Conservation (phyloP, 2,797 vertebrate genomes). For the Helarctos malayanus region DNA sequence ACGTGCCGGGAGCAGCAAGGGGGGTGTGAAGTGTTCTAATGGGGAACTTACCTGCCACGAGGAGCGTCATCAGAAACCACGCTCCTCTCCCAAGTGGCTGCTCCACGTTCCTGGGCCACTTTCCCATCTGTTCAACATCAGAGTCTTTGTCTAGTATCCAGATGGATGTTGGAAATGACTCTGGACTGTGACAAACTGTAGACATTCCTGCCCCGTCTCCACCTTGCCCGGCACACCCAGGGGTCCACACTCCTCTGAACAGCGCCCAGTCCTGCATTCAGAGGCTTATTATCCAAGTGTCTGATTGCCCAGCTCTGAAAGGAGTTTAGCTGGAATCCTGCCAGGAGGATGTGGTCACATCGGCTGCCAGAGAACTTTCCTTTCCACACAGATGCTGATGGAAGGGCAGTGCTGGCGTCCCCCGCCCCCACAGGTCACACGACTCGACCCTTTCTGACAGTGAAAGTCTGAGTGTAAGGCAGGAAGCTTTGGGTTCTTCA, state of each 20-base stretch:
- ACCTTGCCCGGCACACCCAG: accelerated
- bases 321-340: background rate
- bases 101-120: accelerated
- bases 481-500: background rate
- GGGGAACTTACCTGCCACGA: background rate
- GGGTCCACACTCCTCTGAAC: background rate
- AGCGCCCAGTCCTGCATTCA: background rate
- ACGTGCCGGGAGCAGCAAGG: background rate
- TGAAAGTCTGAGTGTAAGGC: background rate
- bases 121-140: background rate
- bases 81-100: accelerated
- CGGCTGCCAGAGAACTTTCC: no score
- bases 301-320: background rate
- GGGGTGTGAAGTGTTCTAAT: background rate
- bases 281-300: accelerated
- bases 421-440: accelerated
- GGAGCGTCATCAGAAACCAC: accelerated
- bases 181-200: background rate
- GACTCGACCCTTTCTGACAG: accelerated
- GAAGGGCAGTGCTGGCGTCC: background rate
- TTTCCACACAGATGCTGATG: accelerated
- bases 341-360: background rate
- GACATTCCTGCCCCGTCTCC: no score
- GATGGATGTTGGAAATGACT: background rate
- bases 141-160: background rate